Percentiles rank a stretch among this genome's conserved stretches.
Conservation (phyloP, 2,888 invertebrate genomes). For the Gisinianus flammeolus region DNA sequence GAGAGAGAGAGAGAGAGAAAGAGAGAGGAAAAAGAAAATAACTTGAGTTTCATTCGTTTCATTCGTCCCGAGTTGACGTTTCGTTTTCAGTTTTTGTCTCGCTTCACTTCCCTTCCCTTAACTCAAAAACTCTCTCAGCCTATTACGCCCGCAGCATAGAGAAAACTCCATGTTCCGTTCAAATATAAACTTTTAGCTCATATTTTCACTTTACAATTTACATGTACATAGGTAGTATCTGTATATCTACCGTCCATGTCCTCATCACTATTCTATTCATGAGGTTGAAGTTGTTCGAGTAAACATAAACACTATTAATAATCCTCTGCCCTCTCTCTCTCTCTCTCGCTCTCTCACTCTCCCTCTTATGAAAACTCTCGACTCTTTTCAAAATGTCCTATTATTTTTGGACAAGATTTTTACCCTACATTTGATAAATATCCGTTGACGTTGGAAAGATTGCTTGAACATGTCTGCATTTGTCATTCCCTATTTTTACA, state of each 20-base stretch:
- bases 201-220: background rate
- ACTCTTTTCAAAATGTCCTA: background rate
- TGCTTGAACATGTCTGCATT: background rate
- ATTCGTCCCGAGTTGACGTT: conserved; percentile 32
- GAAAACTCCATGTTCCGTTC: background rate
- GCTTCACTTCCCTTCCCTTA: conserved; percentile 32
- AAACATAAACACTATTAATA: conserved; percentile 27
- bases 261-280: background rate
- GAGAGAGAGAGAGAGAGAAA: background rate
- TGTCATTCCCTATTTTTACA: background rate
- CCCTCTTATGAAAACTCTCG: background rate
- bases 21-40: conserved; percentile 2
- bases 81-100: conserved; percentile 39
- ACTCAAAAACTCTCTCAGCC: too few relatives aligned
- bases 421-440: background rate
- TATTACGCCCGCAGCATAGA: background rate
- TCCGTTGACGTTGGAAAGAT: background rate
- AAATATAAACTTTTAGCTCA: conserved; percentile 5
- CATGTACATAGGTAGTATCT: background rate
- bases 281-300: background rate
- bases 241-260: background rate
- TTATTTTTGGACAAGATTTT: conserved; percentile 2
- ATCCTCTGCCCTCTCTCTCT: background rate
- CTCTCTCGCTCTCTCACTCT: background rate
- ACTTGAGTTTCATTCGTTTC: conserved; percentile 24